Evolutionary conservation across 2,113 vertebrate genomes (phyloP), one percentile per base, ranked within the genome.

Genomic region (Sebastes fasciatus): DNA sequence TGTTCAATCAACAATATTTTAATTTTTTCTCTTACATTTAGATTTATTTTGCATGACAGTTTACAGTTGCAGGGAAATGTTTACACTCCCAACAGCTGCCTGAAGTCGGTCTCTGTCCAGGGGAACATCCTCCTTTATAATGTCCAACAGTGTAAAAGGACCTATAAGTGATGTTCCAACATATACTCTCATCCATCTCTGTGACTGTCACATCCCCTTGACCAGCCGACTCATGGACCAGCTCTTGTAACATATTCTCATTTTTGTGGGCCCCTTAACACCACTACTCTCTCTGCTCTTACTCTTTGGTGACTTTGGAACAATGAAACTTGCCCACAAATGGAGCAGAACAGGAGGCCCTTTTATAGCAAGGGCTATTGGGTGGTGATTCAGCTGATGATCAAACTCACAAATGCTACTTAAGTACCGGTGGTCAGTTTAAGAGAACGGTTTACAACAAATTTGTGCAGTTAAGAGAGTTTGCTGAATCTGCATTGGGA

Each of bases 111-210:
- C 1, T 5, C 43, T 66, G 64, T 67, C 64, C 6, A 3, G 13
- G 46, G 21, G 23, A 51, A 34, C 46, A 10, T 51, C 46, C 4
- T 68, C 4, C 14, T 46, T 51, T 42, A 70, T 19, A 70, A 34
- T 10, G 5, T 11, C 3, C 8, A 71, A 45, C 34, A 42, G 17
- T n/a, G 12, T 58, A 58, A 34, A 40, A 42, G 11, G 34, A 43
- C 43, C 9, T 19, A 4, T 40, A 45, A 26, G 46, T 42, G 21
- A 49, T 34, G 34, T 34, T 34, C 34, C 34, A 34, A 49, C 45
- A 67, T 49, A 49, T 26, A 14, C 64, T 48, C 21, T 67, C n/a
- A 67, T 26, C 45, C 45, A 73, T 60, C 55, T 73, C 70, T 60
- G 42, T 73, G 70, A 60, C 70, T 46, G 67, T 54, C 26, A 52